Percentiles rank a stretch among this genome's conserved stretches.
These are phyloP conservation scores for Eupithecia abbreviata DNA, from an alignment of 2,888 invertebrate species.

Conservation along the genomic window DNA sequence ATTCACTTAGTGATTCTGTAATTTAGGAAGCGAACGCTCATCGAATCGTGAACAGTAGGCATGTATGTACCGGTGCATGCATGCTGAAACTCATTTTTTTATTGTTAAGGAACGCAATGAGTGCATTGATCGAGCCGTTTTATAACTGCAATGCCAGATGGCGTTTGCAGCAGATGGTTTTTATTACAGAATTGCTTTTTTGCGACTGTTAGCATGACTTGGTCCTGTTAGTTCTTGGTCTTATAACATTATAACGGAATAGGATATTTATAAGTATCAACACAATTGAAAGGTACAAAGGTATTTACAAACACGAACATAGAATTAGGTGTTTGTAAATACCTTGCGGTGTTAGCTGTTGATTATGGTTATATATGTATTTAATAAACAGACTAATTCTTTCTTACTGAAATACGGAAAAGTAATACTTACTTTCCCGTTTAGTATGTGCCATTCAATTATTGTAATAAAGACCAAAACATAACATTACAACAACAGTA, in stretches of 20 bases:
- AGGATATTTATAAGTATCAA: background rate
- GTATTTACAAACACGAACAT: background rate
- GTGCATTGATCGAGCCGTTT: background rate
- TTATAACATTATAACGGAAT: background rate
- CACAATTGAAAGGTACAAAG: background rate
- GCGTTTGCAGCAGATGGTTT: slow-evolving; percentile 22
- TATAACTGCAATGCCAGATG: slow-evolving; percentile 27
- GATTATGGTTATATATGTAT: background rate
- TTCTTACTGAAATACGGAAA: background rate
- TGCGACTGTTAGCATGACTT: slow-evolving; percentile 5
- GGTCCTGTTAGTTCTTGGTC: background rate
- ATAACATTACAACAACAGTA: no score
- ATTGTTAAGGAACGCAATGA: slow-evolving; percentile 14
- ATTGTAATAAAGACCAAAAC: no score
- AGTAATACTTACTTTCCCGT: background rate
- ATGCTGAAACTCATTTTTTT: slow-evolving; percentile 9
- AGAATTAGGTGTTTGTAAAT: background rate
- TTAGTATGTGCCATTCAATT: no score
- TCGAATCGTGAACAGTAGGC: slow-evolving; percentile 1
- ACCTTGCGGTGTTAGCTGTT: background rate
- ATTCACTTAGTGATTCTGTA: slow-evolving; percentile 14
- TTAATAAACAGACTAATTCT: background rate
- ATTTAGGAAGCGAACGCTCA: background rate
- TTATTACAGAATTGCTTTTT: slow-evolving; percentile 15
- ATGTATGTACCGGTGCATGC: background rate